These are phyloP conservation scores for Aphidius gifuensis DNA, from an alignment of 1,140 invertebrate genomes.

Conservation along the genomic window DNA sequence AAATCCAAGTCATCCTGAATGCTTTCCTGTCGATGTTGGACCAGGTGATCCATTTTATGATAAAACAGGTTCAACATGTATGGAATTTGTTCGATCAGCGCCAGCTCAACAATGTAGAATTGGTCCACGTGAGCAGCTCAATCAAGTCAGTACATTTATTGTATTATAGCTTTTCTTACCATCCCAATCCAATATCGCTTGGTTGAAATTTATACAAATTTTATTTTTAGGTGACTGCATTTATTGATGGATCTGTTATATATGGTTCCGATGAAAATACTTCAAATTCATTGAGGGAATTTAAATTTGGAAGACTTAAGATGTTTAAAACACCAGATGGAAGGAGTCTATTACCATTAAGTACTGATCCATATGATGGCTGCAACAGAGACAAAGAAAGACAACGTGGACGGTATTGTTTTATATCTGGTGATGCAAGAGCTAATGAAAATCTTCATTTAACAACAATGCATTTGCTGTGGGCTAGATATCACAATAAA, in stretches of 20 bases:
- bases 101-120: conserved; percentile 84
- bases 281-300: conserved; percentile 58
- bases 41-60: conserved; percentile 68
- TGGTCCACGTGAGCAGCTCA: conserved; percentile 81
- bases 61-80: conserved; percentile 66
- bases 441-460: conserved; percentile 80
- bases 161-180: background rate
- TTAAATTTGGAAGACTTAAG: conserved; percentile 59
- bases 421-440: conserved; percentile 72
- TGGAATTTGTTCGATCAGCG: conserved; percentile 81
- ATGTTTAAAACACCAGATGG: conserved; percentile 65
- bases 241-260: conserved; percentile 85
- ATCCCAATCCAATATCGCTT: too few relatives aligned
- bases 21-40: conserved; percentile 71
- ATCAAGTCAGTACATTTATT: conserved; percentile 62
- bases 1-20: conserved; percentile 69
- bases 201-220: too few relatives aligned
- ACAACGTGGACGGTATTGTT: conserved; percentile 71
- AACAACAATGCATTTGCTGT: conserved; percentile 77
- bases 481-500: conserved; percentile 81
- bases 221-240: conserved; percentile 62
- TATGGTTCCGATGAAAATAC: conserved; percentile 67
- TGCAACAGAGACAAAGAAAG: conserved; percentile 69
- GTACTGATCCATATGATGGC: conserved; percentile 69
- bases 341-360: conserved; percentile 66